Conservation (phyloP, 2,888 invertebrate genomes). For the Caenorhabditis sp. region DNA sequence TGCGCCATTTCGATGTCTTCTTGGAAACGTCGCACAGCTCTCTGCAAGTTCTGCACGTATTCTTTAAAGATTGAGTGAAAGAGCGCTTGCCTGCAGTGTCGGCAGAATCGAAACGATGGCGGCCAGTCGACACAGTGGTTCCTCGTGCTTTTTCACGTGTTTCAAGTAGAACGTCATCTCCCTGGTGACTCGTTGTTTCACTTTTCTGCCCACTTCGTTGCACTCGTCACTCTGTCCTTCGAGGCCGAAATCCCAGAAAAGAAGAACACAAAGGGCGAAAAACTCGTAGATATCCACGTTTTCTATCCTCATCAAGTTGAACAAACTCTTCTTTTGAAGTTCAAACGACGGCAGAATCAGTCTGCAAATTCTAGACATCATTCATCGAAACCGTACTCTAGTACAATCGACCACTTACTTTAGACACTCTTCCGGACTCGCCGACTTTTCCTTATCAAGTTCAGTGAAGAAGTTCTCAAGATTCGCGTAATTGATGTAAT, state of each 20-base stretch:
- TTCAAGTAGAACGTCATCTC: constrained; percentile 57
- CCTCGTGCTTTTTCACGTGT: constrained; percentile 49
- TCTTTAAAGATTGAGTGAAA: no score
- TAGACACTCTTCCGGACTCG: constrained; percentile 38
- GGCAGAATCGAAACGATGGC: constrained; percentile 46
- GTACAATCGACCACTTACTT: constrained; percentile 15
- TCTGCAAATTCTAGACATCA: constrained; percentile 36
- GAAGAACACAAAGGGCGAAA: constrained; percentile 45
- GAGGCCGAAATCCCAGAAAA: constrained; percentile 60
- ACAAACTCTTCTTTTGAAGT: constrained; percentile 47
- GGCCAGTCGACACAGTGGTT: constrained; percentile 44
- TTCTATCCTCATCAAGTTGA: constrained; percentile 48
- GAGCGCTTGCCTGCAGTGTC: constrained; percentile 49
- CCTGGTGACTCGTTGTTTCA: constrained; percentile 42
- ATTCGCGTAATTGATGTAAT: constrained; percentile 51
- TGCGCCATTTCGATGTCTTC: constrained; percentile 61
- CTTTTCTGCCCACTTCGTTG: constrained; percentile 39
- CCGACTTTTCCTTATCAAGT: constrained; percentile 27
- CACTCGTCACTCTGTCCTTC: constrained; percentile 54
- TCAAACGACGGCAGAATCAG: constrained; percentile 57
- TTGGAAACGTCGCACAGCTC: no score
- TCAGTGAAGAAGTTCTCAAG: constrained; percentile 53
- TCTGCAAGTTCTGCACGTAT: no score
- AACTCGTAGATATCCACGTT: constrained; percentile 55
- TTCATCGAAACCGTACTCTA: background rate